Base-by-base conservation (phyloP, 2,113 vertebrate genomes). In the Turdus rufiventris region DNA sequence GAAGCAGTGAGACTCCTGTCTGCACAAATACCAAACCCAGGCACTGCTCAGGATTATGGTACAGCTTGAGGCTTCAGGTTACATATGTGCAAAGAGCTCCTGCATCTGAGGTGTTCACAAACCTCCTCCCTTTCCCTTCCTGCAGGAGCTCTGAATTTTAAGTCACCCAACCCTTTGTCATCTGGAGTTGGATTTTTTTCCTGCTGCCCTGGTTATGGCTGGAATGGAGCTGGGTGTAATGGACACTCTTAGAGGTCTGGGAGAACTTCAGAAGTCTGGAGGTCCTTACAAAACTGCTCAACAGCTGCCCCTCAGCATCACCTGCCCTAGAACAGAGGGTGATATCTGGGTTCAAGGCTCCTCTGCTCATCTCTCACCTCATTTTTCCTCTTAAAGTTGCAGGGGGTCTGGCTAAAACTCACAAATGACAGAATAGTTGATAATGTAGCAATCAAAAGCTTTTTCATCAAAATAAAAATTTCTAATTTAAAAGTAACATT, bases 221-320 rank as follows among this genome's bases (percentile, higher is more conserved):
- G 78, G 78, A 29, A 33, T 68, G 14, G 33, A 75, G 9, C 2
- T 34, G 15, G 14, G 14, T 45, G 15, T 15, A 18, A 1, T 36
- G 18, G 18, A 14, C 8, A 12, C 5, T 26, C 31, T 51, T 12
- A 5, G n/a, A 1, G 2, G 4, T 28, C 8, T 38, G n/a, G 33
- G 45, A 7, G 18, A 31, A 4, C 31, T 24, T 38, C 28, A 45
- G 24, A 23, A 47, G 5, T 31, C 36, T 36, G 45, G 19, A 2
- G 8, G 8, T 75, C 6, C 28, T 67, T 53, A 53, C 5, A 60
- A 21, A 74, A 21, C 34, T 9, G 5, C 34, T 82, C 18, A 28
- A 3, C 1, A 7, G 10, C 67, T 72, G 47, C 11, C 5, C 11
- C 36, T 61, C 26, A 40, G 28, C 38, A 9, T 20, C 11, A 13